phyloP scores from a whole-genome alignment of 2,888 invertebrate species.

The Eupeodes luniger region DNA sequence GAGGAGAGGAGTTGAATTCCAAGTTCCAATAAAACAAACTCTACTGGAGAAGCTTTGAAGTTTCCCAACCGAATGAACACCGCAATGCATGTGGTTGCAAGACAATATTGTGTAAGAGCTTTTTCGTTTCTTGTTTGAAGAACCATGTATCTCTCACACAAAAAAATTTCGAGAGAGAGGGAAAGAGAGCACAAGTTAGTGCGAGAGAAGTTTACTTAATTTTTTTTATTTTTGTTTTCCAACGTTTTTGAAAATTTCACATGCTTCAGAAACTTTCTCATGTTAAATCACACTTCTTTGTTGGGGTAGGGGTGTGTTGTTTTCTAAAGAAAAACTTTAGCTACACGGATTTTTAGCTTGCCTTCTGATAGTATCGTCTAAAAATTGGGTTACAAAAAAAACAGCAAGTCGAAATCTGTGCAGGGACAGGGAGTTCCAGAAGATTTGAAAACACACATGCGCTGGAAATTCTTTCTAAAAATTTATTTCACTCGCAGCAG shows the following conservation, averaged over 20 bases:
- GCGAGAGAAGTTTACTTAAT: not conserved
- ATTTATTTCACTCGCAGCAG: conserved; percentile 43
- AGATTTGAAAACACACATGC: conserved; percentile 61
- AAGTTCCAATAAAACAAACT: conserved; percentile 66
- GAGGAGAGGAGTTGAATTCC: conserved; percentile 61
- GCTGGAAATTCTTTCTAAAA: conserved; percentile 67
- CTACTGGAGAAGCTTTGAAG: conserved; percentile 71
- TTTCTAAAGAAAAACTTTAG: conserved; percentile 53
- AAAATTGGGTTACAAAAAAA: conserved; percentile 63
- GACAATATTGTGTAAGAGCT: conserved; percentile 59
- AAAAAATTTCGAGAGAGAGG: not conserved
- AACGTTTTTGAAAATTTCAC: conserved; percentile 41
- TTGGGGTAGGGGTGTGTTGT: conserved; percentile 54
- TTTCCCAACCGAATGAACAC: conserved; percentile 72
- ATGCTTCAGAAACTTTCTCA: conserved; percentile 51
- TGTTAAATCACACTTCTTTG: conserved; percentile 45
- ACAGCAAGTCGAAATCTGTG: conserved; percentile 25
- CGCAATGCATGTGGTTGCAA: conserved; percentile 67
- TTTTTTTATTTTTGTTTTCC: not conserved
- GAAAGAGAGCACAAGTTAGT: conserved; percentile 26
- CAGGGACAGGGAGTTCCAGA: conserved; percentile 68
- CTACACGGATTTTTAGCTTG: conserved; percentile 38
- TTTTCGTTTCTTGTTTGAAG: conserved; percentile 47
- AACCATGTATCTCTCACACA: conserved; percentile 19
- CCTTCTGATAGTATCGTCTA: conserved; percentile 41